phyloP scores from a whole-genome alignment of 2,113 vertebrate genomes.

The Marmota monax region DNA sequence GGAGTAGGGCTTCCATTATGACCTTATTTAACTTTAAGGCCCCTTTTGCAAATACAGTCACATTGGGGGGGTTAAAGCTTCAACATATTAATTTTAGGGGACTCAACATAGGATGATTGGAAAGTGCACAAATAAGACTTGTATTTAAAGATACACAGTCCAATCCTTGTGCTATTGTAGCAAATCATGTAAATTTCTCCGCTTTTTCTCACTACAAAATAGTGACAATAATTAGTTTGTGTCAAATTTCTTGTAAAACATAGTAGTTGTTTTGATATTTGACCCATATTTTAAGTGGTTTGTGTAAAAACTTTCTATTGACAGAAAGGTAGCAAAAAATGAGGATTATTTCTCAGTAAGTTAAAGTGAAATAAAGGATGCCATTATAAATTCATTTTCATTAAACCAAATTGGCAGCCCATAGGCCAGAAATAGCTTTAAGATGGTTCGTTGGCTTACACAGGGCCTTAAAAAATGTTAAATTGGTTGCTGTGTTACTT shows the following conservation, averaged over 20 bases:
- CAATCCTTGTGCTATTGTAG: not conserved
- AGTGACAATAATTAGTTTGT: not conserved
- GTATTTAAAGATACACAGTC: conserved; percentile 16
- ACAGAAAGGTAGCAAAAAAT: not conserved
- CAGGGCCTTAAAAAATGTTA: not conserved
- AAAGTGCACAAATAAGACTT: not conserved
- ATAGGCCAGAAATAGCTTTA: conserved; percentile 11
- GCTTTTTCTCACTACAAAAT: no score
- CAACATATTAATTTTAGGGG: not conserved
- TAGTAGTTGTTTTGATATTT: not conserved
- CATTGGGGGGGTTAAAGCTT: not conserved
- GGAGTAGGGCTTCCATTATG: not conserved
- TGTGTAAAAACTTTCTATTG: not conserved
- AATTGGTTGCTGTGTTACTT: not conserved
- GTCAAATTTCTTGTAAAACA: conserved; percentile 53
- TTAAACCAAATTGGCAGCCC: not conserved
- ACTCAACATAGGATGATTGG: not conserved
- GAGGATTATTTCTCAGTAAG: not conserved
- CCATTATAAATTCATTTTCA: not conserved
- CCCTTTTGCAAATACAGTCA: not conserved
- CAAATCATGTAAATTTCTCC: not conserved
- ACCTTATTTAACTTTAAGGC: not conserved
- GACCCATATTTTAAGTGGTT: conserved; percentile 39
- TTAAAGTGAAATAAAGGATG: conserved; percentile 14
- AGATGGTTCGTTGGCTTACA: conserved; percentile 11